These are phyloP conservation scores for Collichthys lucidus DNA, from an alignment of 2,113 vertebrate species.

Conservation along the genomic window DNA sequence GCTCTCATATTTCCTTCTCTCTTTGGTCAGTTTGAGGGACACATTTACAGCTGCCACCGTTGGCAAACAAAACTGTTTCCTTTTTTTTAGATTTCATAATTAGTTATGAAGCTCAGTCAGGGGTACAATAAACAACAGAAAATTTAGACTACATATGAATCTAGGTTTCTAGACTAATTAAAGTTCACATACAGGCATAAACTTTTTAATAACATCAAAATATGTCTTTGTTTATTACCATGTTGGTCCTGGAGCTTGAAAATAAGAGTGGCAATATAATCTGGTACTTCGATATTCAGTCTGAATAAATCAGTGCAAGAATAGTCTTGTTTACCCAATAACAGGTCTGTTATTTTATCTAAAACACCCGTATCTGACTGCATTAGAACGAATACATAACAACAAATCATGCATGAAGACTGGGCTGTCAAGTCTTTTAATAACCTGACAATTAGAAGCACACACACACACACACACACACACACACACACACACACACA, in stretches of 20 bases:
- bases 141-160: neutral
- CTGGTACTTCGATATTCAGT: neutral
- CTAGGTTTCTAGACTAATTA: neutral
- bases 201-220: constrained; percentile 16
- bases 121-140: neutral
- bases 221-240: neutral
- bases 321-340: neutral
- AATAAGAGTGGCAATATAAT: neutral
- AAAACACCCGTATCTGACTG: neutral
- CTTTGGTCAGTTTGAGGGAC: neutral
- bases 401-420: constrained; percentile 12
- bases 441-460: neutral
- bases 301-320: neutral
- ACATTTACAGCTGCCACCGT: neutral
- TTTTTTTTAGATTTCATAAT: neutral
- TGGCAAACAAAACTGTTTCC: neutral
- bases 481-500: neutral
- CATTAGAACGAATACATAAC: constrained; percentile 14
- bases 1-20: neutral
- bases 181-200: neutral
- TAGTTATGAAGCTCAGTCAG: neutral
- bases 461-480: neutral
- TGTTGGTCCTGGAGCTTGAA: neutral
- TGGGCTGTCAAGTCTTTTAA: constrained; percentile 4
- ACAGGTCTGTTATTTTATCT: neutral